Percentiles rank a stretch among this genome's conserved stretches.
Conservation (phyloP, 1,140 invertebrate genomes). For the Steinernema feltiae region DNA sequence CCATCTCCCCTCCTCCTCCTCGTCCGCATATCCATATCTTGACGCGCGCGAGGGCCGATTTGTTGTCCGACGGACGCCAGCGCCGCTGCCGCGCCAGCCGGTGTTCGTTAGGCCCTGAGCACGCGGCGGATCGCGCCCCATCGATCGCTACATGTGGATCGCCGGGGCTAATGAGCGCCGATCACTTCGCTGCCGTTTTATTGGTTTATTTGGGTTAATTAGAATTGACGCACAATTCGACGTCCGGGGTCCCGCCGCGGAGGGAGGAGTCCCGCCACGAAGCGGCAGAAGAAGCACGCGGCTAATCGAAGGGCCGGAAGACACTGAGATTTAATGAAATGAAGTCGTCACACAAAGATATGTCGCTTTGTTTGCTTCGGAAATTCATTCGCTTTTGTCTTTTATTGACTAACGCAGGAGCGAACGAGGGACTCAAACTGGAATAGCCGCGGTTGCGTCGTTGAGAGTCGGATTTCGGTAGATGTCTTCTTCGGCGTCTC, state of each 20-base stretch:
- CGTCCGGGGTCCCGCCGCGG: background rate
- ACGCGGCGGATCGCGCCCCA: background rate
- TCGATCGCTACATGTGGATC: too few species aligned
- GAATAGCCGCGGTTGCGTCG: background rate
- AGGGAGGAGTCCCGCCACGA: constrained; percentile 5
- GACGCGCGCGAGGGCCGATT: constrained; percentile 6
- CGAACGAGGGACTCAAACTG: background rate
- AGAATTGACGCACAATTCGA: background rate
- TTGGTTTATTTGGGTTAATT: constrained; percentile 9
- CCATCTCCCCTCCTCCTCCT: background rate
- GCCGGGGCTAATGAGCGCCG: background rate
- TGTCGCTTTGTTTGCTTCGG: constrained; percentile 15
- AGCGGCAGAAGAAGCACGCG: background rate
- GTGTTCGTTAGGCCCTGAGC: background rate
- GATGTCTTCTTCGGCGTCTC: too few species aligned
- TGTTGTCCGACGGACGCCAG: background rate
- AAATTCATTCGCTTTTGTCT: constrained; percentile 13
- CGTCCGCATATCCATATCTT: constrained; percentile 12
- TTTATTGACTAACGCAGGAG: background rate
- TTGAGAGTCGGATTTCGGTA: background rate
- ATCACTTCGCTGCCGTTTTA: background rate
- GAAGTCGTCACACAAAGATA: constrained; percentile 9
- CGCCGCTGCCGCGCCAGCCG: background rate
- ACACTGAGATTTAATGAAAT: constrained; percentile 14
- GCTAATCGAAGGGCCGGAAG: background rate